These are phyloP conservation scores for Luperina testacea DNA, from an alignment of 2,888 invertebrate species.

Conservation along the genomic window DNA sequence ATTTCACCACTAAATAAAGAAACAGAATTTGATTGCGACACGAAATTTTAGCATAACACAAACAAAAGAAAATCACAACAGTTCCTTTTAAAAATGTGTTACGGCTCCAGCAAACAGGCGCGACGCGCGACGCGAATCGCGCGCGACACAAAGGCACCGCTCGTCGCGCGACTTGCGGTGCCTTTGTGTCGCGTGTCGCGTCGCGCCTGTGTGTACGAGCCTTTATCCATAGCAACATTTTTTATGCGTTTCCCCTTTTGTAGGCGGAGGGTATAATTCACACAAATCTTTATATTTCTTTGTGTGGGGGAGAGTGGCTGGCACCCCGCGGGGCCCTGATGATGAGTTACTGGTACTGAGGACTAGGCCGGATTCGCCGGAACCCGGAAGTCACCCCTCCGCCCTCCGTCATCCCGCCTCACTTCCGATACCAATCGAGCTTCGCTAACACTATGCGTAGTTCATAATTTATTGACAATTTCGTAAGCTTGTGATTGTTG, in stretches of 20 bases:
- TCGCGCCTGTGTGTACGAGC: too few relatives aligned
- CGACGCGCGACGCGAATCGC: too few relatives aligned
- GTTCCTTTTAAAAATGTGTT: constrained; percentile 59
- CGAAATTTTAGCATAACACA: constrained; percentile 8
- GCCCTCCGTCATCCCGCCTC: constrained; percentile 79
- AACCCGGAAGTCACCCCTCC: constrained; percentile 86
- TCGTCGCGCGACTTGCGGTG: too few relatives aligned
- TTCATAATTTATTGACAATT: constrained; percentile 84
- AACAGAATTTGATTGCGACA: neutral
- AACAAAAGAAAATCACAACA: constrained; percentile 51
- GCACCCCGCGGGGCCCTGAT: constrained; percentile 84
- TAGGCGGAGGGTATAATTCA: constrained; percentile 84
- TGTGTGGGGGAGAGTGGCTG: constrained; percentile 79
- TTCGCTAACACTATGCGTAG: constrained; percentile 77
- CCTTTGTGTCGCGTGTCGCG: too few relatives aligned
- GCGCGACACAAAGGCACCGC: too few relatives aligned
- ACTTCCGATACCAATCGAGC: constrained; percentile 88
- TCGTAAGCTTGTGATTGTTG: constrained; percentile 42
- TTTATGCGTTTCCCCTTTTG: constrained; percentile 78
- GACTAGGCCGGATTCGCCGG: constrained; percentile 62
- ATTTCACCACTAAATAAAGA: neutral
- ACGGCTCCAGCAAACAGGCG: too few relatives aligned
- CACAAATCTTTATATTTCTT: constrained; percentile 88
- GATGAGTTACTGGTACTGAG: constrained; percentile 86
- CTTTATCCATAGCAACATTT: constrained; percentile 54